Evolutionary conservation across 2,888 invertebrate species (phyloP), one percentile per base, ranked within the genome.

Genomic region (Pammene fasciana): DNA sequence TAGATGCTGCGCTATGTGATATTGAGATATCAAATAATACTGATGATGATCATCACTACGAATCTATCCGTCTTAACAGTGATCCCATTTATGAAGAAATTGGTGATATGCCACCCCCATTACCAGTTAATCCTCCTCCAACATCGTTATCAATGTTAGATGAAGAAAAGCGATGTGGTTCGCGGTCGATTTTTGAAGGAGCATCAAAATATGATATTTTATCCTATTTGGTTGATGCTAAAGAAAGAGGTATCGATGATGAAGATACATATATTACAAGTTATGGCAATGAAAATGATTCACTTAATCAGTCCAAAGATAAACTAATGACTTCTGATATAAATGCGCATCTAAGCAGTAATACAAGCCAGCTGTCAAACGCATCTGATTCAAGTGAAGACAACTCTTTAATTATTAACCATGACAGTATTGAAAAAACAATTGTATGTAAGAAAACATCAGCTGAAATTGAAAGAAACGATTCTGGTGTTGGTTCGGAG

Each of bases 401-500:
- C 77, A 96, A 95, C 82, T 96, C 96, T 38, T 93, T 96, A 66
- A 94, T 94, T 41, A 93, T 94, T 46, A 93, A 94, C 75, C 94
- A 94, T 70, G 91, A 94, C n/a, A 82, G 86, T 46, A 87, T 92
- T 70, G 94, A 94, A 74, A 94, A 94, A 75, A 85, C 90, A 54
- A 81, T 89, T 13, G 84, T 91, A 10, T 93, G 90, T 75, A 94
- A 94, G 76, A 95, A 95, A 78, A 90, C 94, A 41, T 92, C 94
- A 9, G 94, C 95, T 4, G 97, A 97, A 85, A 96, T 98, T 75
- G 98, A 98, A 90, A 94, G 98, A 74, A 98, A 97, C 81, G 98
- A 97, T 86, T 98, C 97, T 16, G 98, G 98, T 2, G 97, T 98
- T 1, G 98, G 98, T 60, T 97, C 97, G 5, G 98, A 98, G 86